Evolutionary conservation across 2,113 vertebrate species (phyloP), one percentile per base, ranked within the genome.

Genomic region (Malaclemys terrapin): DNA sequence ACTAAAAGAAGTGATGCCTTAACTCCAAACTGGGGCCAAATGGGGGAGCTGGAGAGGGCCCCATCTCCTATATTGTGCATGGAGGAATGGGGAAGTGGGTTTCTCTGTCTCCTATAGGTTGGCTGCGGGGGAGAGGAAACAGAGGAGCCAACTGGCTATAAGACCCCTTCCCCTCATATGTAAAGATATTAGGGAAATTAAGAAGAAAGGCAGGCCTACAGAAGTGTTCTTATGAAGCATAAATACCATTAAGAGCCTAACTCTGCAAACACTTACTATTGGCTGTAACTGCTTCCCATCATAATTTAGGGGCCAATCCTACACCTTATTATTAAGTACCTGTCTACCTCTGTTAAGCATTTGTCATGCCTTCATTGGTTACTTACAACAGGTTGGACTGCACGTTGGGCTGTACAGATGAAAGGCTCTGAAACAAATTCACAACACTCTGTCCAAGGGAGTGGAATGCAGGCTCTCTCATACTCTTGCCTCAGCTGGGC

Each of bases 81-180:
- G 76, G 45, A 75, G 85, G 84, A 89, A 16, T 0, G 2, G 6
- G 2, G 10, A 24, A 38, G 69, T 38, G 0, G 6, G 13, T 1
- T 2, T 38, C 1, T 12, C 31, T 42, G 24, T 31, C 78, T 45
- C 57, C 24, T 29, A 20, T 16, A 84, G 12, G 20, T 12, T 56
- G 76, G 69, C 4, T 72, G 56, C 0, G 1, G 38, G 49, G 17
- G 27, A 42, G 6, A 80, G 5, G 89, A 91, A 29, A 42, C 38
- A 72, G 3, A 53, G 13, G 56, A 62, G 13, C 25, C 85, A 96
- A 14, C 80, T 72, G 20, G 17, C 4, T 85, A 53, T 1, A 1
- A 0, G 38, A 76, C 45, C 54, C n/a, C 35, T 19, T 72, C 9
- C 25, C 24, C 87, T 82, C 80, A 17, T 69, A 31, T 16, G 8